These are phyloP conservation scores for Cryptocephalus moraei DNA, from an alignment of 2,888 invertebrate species.

Conservation along the genomic window DNA sequence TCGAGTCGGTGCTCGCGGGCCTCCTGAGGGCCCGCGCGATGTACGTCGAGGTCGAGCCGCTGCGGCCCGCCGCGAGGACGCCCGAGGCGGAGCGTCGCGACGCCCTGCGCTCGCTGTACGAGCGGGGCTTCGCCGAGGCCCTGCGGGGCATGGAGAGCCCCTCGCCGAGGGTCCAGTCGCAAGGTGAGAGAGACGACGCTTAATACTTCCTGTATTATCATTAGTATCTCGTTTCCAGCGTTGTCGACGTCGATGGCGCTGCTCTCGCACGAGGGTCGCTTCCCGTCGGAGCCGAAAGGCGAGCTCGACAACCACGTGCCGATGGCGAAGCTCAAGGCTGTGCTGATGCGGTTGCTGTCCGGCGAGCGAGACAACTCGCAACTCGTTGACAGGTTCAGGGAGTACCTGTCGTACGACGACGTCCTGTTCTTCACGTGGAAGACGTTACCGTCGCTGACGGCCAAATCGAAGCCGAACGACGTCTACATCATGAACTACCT, in stretches of 20 bases:
- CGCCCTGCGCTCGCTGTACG: constrained; percentile 64
- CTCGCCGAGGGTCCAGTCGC: constrained; percentile 32
- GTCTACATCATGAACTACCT: constrained; percentile 34
- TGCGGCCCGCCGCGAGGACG: constrained; percentile 46
- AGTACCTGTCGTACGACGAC: constrained; percentile 65
- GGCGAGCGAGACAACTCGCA: constrained; percentile 49
- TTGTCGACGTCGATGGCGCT: constrained; percentile 65
- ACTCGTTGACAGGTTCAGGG: constrained; percentile 60
- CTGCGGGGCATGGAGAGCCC: constrained; percentile 44
- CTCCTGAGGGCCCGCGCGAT: constrained; percentile 57
- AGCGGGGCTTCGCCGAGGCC: constrained; percentile 50
- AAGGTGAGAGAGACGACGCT: constrained; percentile 22
- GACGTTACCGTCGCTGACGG: constrained; percentile 46
- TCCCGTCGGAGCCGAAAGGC: constrained; percentile 47
- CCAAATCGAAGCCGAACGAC: constrained; percentile 43
- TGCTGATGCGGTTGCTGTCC: constrained; percentile 56
- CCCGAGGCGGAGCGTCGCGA: constrained; percentile 53
- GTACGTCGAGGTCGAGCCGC: constrained; percentile 48
- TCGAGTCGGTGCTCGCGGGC: constrained; percentile 63
- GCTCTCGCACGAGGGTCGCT: constrained; percentile 59
- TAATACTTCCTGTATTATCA: neutral
- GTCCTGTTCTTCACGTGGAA: constrained; percentile 64
- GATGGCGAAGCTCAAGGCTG: constrained; percentile 51
- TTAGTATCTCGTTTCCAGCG: constrained; percentile 41
- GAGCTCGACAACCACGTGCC: constrained; percentile 54